phyloP scores from a whole-genome alignment of 1,140 invertebrate species.

The Batillaria attramentaria region DNA sequence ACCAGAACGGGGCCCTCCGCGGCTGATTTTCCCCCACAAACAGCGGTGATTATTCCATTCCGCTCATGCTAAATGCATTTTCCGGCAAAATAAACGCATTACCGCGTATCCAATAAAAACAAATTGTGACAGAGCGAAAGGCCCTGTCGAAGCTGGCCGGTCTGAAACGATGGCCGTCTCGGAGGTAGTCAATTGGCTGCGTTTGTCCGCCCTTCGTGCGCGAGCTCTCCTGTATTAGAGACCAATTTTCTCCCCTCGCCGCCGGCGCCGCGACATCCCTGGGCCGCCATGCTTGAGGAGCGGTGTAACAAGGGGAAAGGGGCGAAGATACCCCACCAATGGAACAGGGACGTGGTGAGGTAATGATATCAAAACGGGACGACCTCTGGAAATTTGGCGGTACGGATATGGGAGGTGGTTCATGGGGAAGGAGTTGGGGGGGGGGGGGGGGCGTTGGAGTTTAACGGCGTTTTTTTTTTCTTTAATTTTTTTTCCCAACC shows the following conservation, averaged over 20 bases:
- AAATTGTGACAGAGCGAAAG: conserved; percentile 6
- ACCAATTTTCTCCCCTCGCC: conserved; percentile 16
- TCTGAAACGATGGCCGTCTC: conserved; percentile 9
- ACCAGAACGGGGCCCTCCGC: too few species aligned
- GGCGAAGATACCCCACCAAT: too few species aligned
- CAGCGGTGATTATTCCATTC: conserved; percentile 19
- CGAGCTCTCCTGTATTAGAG: conserved; percentile 14
- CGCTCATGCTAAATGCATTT: conserved; percentile 19
- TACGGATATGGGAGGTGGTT: too few species aligned
- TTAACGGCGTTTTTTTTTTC: too few species aligned
- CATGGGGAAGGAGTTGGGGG: too few species aligned
- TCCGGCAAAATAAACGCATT: conserved; percentile 19
- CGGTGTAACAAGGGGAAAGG: too few species aligned
- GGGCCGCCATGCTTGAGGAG: too few species aligned
- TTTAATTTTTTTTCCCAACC: too few species aligned
- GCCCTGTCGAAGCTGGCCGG: background rate
- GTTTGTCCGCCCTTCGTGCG: conserved; percentile 11
- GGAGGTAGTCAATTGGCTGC: conserved; percentile 16
- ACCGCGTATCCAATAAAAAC: conserved; percentile 17
- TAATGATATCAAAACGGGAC: too few species aligned
- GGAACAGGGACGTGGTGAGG: too few species aligned
- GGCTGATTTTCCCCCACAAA: background rate
- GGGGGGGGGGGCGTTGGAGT: too few species aligned
- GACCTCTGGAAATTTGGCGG: too few species aligned
- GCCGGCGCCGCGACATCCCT: background rate